phyloP scores from a whole-genome alignment of 2,888 invertebrate genomes.

The Agriotes lineatus region DNA sequence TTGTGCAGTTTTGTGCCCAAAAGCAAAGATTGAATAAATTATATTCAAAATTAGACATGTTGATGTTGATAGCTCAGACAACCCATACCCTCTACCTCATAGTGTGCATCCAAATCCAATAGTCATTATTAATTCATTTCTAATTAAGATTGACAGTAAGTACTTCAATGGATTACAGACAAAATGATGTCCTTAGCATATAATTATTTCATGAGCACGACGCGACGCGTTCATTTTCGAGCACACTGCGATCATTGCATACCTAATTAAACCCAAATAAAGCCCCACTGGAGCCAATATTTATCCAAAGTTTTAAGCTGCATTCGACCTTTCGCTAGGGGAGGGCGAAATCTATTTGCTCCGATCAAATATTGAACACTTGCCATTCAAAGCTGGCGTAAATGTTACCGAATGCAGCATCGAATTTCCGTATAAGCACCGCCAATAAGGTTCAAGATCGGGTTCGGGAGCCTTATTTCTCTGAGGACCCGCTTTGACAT shows the following conservation, averaged over 20 bases:
- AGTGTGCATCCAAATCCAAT: too few species aligned
- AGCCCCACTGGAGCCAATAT: slow-evolving; percentile 39
- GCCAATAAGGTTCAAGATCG: slow-evolving; percentile 17
- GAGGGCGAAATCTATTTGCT: slow-evolving; percentile 58
- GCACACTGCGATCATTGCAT: slow-evolving; percentile 23
- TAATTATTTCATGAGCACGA: too few species aligned
- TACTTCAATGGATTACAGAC: too few species aligned
- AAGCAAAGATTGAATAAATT: too few species aligned
- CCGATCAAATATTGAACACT: slow-evolving; percentile 60
- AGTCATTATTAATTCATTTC: too few species aligned
- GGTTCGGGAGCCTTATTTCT: slow-evolving; percentile 38
- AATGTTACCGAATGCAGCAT: slow-evolving; percentile 30
- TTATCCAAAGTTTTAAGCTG: slow-evolving; percentile 48
- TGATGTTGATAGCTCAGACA: too few species aligned
- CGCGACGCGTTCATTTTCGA: too few species aligned
- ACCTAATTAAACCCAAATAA: slow-evolving; percentile 44
- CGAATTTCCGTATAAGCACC: slow-evolving; percentile 17
- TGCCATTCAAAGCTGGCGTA: slow-evolving; percentile 49
- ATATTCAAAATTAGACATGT: too few species aligned
- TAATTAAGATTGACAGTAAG: too few species aligned
- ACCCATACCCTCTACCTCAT: too few species aligned
- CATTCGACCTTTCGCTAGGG: slow-evolving; percentile 48
- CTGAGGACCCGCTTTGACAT: slow-evolving; percentile 44
- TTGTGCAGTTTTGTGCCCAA: too few species aligned
- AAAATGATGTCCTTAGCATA: too few species aligned